phyloP scores from a whole-genome alignment of 2,797 vertebrate species.

The Setipinna tenuifilis region DNA sequence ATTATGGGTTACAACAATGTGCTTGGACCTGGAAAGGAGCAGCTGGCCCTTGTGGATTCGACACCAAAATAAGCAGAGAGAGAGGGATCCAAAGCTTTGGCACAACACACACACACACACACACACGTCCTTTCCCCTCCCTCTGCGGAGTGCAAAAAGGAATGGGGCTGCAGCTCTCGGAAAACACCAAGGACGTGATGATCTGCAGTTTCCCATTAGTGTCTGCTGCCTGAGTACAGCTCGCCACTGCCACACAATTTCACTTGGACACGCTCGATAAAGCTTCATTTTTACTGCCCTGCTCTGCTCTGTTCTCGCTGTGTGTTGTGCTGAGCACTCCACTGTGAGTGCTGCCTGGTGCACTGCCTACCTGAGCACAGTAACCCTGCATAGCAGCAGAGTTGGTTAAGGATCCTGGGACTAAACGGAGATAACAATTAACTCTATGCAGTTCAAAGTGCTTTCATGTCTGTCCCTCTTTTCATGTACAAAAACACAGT shows the following conservation, averaged over 20 bases:
- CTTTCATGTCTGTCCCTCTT: too few species aligned
- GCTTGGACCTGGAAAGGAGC: neutral
- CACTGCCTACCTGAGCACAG: neutral
- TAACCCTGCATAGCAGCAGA: neutral
- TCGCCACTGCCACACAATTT: neutral
- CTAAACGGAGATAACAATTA: conserved; percentile 11
- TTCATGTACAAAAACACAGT: too few species aligned
- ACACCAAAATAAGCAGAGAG: neutral
- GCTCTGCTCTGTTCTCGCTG: neutral
- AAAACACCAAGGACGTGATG: conserved; percentile 16
- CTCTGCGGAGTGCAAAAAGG: neutral
- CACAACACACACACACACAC: neutral
- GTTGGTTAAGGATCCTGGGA: neutral
- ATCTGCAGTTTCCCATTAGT: conserved; percentile 16
- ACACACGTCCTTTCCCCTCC: neutral
- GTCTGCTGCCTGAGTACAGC: neutral
- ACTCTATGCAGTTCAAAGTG: neutral
- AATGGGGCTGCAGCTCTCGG: neutral
- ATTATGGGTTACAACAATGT: conserved; percentile 13
- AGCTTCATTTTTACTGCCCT: neutral
- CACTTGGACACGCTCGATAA: conserved; percentile 16
- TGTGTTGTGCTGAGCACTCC: neutral
- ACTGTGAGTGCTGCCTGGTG: neutral
- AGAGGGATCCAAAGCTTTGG: too few species aligned
- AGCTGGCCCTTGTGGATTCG: neutral